Evolutionary conservation across 2,797 vertebrate genomes (phyloP), one percentile per base, ranked within the genome.

Genomic region (Neosalanx taihuensis): DNA sequence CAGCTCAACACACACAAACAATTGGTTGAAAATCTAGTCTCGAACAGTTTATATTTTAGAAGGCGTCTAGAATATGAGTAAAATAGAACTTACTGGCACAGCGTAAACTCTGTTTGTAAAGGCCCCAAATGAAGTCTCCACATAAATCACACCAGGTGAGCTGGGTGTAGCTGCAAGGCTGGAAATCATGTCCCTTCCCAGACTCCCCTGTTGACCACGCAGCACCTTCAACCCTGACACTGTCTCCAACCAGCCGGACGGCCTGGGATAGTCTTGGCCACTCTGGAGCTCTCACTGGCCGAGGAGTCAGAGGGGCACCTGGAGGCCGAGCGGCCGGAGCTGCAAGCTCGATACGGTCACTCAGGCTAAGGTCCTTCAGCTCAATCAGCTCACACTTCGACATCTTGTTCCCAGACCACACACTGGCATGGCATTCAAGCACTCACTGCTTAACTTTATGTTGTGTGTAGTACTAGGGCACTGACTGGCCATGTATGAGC

Each of bases 81-180:
- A 18, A 46, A 35, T 31, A 49, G 1, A 94, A 98, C 97, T 98
- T 88, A 99, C 97, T 90, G 75, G 84, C 72, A 79, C 97, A 99
- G 76, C 94, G 94, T 71, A 98, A 88, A 74, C 94, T 94, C 87
- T 95, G 97, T 81, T 94, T 95, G 88, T 94, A 95, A 59, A 97
- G 91, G 35, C 96, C 96, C 97, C 96, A 99, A 89, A 98, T 95
- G 90, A 99, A 98, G 70, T 98, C 96, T 31, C 97, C 97, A 82
- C 97, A 99, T 80, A 98, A 90, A 84, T 99, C 97, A 86, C 97
- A 99, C 96, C 97, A 99, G 86, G 94, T 95, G 75, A 96, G 94
- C 64, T 96, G 94, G 20, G 94, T 88, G 49, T 94, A 90, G 76
- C 93, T 91, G 57, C 92, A 92, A 0, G 96, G 92, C 83, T 93